phyloP scores from a whole-genome alignment of 2,888 invertebrate genomes.

The Spicauda simplicius region DNA sequence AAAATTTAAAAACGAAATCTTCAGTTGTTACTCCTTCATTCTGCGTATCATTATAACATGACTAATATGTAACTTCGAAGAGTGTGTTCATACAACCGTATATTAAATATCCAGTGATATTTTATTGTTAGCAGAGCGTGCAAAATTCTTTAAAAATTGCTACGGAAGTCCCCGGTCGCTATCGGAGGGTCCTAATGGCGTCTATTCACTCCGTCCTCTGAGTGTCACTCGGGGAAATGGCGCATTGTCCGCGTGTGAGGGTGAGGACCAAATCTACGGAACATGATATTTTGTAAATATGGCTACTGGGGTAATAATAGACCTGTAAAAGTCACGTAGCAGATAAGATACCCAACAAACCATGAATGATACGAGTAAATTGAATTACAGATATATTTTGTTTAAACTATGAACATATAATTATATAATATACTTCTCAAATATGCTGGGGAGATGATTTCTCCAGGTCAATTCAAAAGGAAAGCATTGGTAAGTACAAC shows the following conservation, averaged over 20 bases:
- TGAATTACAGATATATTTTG: not conserved
- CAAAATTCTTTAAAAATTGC: slow-evolving; percentile 3
- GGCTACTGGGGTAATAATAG: not conserved
- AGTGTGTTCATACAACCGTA: not conserved
- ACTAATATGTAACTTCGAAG: too few species aligned
- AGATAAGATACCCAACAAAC: not conserved
- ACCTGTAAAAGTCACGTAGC: slow-evolving; percentile 7
- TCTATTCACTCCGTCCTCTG: slow-evolving; percentile 53
- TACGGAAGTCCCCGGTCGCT: slow-evolving; percentile 18
- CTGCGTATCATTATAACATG: too few species aligned
- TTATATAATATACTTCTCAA: too few species aligned
- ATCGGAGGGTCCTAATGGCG: slow-evolving; percentile 52
- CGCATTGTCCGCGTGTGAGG: slow-evolving; percentile 49
- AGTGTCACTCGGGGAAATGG: slow-evolving; percentile 58
- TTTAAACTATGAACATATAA: too few species aligned
- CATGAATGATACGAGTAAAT: not conserved
- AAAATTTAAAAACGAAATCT: too few species aligned
- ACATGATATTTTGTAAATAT: slow-evolving; percentile 17
- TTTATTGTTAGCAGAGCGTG: not conserved
- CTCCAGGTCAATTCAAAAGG: too few species aligned
- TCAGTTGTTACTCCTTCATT: too few species aligned
- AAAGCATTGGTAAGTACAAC: too few species aligned
- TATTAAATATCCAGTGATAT: not conserved
- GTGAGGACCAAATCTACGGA: slow-evolving; percentile 41
- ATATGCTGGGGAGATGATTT: too few species aligned